phyloP scores from a whole-genome alignment of 2,888 invertebrate species.

The Beris chalybata region DNA sequence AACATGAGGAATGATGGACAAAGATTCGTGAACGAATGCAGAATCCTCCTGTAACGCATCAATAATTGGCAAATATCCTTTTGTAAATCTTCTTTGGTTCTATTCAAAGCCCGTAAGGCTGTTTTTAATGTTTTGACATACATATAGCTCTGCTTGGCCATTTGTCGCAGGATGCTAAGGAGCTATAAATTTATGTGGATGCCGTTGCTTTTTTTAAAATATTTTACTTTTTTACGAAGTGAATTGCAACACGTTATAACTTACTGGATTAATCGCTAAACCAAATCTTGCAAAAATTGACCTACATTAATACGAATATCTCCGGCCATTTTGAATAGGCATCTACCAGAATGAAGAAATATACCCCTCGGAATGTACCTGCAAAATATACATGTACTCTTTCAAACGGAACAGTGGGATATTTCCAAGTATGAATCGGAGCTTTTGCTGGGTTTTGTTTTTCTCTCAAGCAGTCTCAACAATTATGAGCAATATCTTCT shows the following conservation, averaged over 20 bases:
- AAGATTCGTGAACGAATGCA: too few relatives aligned
- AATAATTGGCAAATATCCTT: too few relatives aligned
- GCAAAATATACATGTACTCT: too few relatives aligned
- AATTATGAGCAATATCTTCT: too few relatives aligned
- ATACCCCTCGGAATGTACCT: not conserved
- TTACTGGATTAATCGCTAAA: constrained; percentile 30
- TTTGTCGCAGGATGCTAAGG: constrained; percentile 36
- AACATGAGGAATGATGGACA: too few relatives aligned
- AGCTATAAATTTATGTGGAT: constrained; percentile 35
- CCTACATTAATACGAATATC: constrained; percentile 25
- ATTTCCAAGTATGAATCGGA: too few relatives aligned
- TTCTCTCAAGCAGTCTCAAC: too few relatives aligned
- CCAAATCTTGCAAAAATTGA: constrained; percentile 36
- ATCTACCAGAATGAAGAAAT: constrained; percentile 34
- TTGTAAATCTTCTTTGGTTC: too few relatives aligned
- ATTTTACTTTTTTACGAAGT: constrained; percentile 27
- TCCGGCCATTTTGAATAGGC: constrained; percentile 41
- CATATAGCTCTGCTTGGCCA: constrained; percentile 40
- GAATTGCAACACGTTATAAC: constrained; percentile 37
- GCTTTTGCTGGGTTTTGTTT: too few relatives aligned
- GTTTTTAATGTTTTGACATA: constrained; percentile 40
- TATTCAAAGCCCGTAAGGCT: constrained; percentile 28
- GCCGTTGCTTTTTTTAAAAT: constrained; percentile 29
- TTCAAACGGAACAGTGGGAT: too few relatives aligned
- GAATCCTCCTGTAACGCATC: too few relatives aligned